Percentiles rank a stretch among this genome's conserved stretches.
Evolutionary conservation across 2,797 vertebrate genomes (phyloP).

Genomic region (Prunella strophiata): DNA sequence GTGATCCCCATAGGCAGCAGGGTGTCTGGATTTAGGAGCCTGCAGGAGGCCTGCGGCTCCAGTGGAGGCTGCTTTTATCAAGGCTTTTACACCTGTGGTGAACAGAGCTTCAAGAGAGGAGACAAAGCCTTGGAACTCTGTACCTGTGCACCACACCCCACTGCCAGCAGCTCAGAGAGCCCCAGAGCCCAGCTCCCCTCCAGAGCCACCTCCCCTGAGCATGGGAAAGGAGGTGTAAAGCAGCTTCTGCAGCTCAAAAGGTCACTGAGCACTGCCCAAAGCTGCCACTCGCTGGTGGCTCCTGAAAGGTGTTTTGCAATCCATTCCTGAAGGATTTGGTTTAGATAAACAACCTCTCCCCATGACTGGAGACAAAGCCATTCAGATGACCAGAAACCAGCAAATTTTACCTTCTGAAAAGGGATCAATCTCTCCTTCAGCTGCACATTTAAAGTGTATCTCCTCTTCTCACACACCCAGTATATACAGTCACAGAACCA

Average conservation of each 20-base stretch:
- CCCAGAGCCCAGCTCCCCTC: background rate
- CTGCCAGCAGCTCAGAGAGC: background rate
- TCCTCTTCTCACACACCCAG: accelerated
- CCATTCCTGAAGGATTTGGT: background rate
- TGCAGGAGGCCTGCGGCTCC: background rate
- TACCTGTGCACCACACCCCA: background rate
- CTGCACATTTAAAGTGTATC: background rate
- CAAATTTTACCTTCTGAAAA: background rate
- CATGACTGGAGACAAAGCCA: background rate
- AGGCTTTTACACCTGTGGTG: accelerated
- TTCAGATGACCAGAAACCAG: background rate
- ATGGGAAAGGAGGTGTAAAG: accelerated
- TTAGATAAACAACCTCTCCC: background rate
- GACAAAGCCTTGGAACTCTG: background rate
- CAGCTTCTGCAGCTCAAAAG: background rate
- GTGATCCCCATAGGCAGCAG: accelerated
- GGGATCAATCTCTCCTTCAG: background rate
- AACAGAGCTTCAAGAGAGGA: background rate
- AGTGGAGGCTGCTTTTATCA: accelerated
- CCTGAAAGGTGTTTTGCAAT: background rate
- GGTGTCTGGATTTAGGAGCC: background rate
- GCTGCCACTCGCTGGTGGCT: accelerated
- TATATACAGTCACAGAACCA: accelerated
- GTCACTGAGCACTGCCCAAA: accelerated
- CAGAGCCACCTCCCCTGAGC: background rate